Base-by-base conservation (phyloP, 2,888 invertebrate species). In the Spilosoma lubricipeda region DNA sequence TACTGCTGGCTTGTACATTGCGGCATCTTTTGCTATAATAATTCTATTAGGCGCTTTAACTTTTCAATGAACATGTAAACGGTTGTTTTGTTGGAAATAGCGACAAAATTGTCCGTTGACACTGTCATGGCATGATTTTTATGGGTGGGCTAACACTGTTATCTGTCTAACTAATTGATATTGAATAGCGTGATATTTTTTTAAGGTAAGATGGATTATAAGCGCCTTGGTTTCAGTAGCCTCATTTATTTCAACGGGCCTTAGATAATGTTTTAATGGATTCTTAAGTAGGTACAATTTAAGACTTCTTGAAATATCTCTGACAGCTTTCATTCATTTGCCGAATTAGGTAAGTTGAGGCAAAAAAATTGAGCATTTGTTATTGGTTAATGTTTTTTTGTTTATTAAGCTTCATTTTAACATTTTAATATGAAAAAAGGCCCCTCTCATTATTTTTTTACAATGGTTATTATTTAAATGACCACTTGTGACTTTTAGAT, bases 101-200 rank as follows among this genome's bases (percentile, higher is more conserved):
- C 74, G 70, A 71, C 56, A 67, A 73, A 75, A 71, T 45, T 72
- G 74, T 70, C 67, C 42, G 77, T 76, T 82, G 79, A 82, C 82
- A 78, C 75, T 64, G 79, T 72, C 78, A 77, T 77, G 81, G 76
- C 80, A 75, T 80, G 87, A 87, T 85, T 91, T 90, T 90, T 90
- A 90, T 89, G 83, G 89, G 85, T 77, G 84, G 86, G 87, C 89
- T 90, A 82, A 81, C 88, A 83, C 78, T 84, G 86, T 88, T 93
- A 93, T 93, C 92, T 91, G 73, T 87, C 83, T 88, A 83, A 89
- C 88, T 92, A 91, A 93, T 93, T 93, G 91, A 90, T 89, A 88
- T 88, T 88, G 89, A 91, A 91, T 90, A 86, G 81, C 81, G 77
- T 79, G 80, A 85, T 84, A 85, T 88, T 85, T 86, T 81, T 80